A percentile compares a stretch with the other conserved stretches of the same genome.
These are phyloP conservation scores for Cinclus mexicanus DNA, from an alignment of 2,113 vertebrate species.

Conservation along the genomic window DNA sequence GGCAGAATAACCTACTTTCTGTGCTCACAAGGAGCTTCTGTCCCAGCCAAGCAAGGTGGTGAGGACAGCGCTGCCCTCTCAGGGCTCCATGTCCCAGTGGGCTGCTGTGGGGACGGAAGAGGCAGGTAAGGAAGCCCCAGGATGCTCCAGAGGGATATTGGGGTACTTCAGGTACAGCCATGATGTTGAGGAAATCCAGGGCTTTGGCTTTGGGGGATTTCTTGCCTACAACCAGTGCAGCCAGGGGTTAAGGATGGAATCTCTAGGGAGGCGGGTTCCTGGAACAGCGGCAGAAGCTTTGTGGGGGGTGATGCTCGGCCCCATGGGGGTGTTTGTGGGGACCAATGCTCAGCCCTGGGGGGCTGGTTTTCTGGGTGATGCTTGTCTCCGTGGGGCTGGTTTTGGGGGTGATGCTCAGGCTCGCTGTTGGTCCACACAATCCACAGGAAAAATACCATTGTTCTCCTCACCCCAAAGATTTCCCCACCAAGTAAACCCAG, in stretches of 20 bases:
- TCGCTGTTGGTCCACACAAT: fast-evolving
- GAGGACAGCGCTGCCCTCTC: not conserved
- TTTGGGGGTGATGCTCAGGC: not conserved
- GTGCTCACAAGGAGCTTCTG: constrained; percentile 61
- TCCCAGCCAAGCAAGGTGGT: constrained; percentile 7
- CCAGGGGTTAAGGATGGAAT: not conserved
- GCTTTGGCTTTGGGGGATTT: not conserved
- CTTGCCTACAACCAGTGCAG: not conserved
- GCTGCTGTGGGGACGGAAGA: not conserved
- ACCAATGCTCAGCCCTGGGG: not conserved
- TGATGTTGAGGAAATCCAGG: not conserved
- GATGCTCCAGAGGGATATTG: fast-evolving
- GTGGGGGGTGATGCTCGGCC: fast-evolving
- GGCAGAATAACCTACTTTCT: constrained; percentile 63
- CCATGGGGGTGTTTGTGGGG: too few species aligned
- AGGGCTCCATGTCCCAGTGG: not conserved
- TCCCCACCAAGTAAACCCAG: not conserved
- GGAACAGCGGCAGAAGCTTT: not conserved
- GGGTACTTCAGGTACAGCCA: not conserved
- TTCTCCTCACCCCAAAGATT: not conserved
- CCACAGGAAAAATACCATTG: fast-evolving
- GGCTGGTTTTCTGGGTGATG: not conserved
- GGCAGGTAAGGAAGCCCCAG: not conserved
- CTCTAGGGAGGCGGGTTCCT: not conserved
- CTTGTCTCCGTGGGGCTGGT: fast-evolving